Evolutionary conservation across 2,113 vertebrate genomes (phyloP), one percentile per base, ranked within the genome.

Genomic region (Madoqua kirkii): DNA sequence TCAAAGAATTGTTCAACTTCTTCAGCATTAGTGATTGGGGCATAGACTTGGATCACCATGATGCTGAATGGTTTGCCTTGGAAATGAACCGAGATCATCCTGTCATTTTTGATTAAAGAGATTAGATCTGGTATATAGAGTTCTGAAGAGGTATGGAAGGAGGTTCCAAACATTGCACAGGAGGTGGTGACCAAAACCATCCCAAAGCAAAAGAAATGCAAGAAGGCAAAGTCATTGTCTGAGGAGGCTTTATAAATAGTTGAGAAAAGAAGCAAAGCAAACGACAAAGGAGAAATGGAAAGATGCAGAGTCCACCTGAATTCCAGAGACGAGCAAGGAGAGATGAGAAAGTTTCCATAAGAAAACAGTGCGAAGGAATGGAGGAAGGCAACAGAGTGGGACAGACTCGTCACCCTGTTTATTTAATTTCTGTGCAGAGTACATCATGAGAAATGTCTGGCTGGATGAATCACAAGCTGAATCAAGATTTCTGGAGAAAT

Each of bases 41-140:
- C 71, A 76, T 76, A 43, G 40, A 76, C 25, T 76, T 43, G 40
- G 40, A 76, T 76, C 43, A 27, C 40, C 40, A 17, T 14, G 40
- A 76, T 43, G 40, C 43, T 76, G 40, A 76, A 76, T 43, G 6
- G 40, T 76, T 76, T 76, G 40, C 71, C 36, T 27, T 76, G 71
- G 71, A 76, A 27, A 43, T 0, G 5, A 76, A 76, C 12, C 0
- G 1, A 43, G 40, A 43, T 43, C 40, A 76, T 27, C 71, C 40
- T 76, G 23, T 76, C 40, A 76, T 27, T 25, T 76, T 43, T 76
- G 0, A 76, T 76, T 76, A 43, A 27, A 43, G 36, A 43, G 71
- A 76, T 27, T 27, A 43, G 40, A 43, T 43, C 40, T 43, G 71
- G 71, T 27, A 25, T 43, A 27, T 25, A 76, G 71, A 76, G 71